Evolutionary conservation across 1,140 invertebrate species (phyloP).

Genomic region (Meloidogyne hapla): DNA sequence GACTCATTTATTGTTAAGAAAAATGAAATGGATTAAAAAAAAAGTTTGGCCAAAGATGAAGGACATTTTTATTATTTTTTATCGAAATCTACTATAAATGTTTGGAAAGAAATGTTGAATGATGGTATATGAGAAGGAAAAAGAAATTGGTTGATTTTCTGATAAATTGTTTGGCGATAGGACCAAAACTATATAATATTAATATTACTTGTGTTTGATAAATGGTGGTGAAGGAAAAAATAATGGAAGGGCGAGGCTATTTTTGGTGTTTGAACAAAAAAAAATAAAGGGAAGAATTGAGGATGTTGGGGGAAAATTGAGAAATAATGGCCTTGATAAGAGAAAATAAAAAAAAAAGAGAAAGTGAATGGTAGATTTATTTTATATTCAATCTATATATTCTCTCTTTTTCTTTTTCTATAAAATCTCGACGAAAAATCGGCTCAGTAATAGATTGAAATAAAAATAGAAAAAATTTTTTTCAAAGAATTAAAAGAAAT

Average conservation of each 20-base stretch:
- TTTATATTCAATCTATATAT: no score
- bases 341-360: background rate
- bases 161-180: conserved; percentile 3
- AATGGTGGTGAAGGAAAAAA: background rate
- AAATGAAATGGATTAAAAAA: background rate
- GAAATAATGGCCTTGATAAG: background rate
- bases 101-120: background rate
- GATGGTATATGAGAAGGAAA: background rate
- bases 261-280: conserved; percentile 1
- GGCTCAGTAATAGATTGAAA: no score
- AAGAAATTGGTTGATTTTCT: background rate
- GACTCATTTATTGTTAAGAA: background rate
- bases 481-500: no score
- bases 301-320: background rate
- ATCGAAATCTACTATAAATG: no score
- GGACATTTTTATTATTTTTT: background rate
- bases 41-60: background rate
- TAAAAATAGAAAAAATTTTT: no score
- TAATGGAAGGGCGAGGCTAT: background rate
- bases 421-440: no score
- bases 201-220: background rate
- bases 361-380: background rate
- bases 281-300: background rate
- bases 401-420: no score
- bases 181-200: background rate